Conservation (phyloP, 1,140 invertebrate species). For the Drosophila lowei region DNA sequence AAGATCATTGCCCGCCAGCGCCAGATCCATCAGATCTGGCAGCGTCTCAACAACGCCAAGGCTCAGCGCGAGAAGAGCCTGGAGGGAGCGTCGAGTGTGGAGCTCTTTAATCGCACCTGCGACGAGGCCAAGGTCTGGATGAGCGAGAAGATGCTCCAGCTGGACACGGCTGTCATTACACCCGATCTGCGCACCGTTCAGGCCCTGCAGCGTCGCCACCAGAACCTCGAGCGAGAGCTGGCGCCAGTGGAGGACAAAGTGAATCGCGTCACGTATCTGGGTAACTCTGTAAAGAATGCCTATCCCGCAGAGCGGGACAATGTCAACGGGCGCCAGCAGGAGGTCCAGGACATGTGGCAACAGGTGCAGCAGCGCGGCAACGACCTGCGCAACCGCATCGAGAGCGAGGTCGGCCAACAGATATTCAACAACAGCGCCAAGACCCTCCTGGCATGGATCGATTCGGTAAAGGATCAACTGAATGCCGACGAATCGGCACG, state of each 20-base stretch:
- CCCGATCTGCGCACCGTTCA: conserved; percentile 95
- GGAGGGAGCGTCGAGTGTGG: conserved; percentile 96
- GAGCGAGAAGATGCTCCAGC: conserved; percentile 94
- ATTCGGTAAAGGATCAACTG: conserved; percentile 90
- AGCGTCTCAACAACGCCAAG: conserved; percentile 94
- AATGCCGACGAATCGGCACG: conserved; percentile 92
- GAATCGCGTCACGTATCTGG: conserved; percentile 90
- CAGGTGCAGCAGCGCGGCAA: conserved; percentile 93
- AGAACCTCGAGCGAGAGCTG: conserved; percentile 94
- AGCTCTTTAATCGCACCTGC: conserved; percentile 96
- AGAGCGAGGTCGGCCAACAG: conserved; percentile 96
- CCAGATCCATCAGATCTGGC: conserved; percentile 94
- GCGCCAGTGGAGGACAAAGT: conserved; percentile 96
- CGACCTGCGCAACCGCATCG: conserved; percentile 90
- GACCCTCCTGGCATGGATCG: conserved; percentile 91
- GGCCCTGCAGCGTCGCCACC: conserved; percentile 93
- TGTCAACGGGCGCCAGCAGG: conserved; percentile 92
- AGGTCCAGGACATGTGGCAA: conserved; percentile 94
- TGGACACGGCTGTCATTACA: conserved; percentile 91
- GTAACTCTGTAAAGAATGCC: conserved; percentile 93
- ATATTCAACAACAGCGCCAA: conserved; percentile 95
- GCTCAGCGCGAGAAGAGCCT: conserved; percentile 95
- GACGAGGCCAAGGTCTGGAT: conserved; percentile 97
- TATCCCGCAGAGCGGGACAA: conserved; percentile 95
- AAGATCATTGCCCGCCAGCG: conserved; percentile 92